These are phyloP conservation scores for Saxidomus purpurata DNA, from an alignment of 1,140 invertebrate genomes.

Conservation along the genomic window DNA sequence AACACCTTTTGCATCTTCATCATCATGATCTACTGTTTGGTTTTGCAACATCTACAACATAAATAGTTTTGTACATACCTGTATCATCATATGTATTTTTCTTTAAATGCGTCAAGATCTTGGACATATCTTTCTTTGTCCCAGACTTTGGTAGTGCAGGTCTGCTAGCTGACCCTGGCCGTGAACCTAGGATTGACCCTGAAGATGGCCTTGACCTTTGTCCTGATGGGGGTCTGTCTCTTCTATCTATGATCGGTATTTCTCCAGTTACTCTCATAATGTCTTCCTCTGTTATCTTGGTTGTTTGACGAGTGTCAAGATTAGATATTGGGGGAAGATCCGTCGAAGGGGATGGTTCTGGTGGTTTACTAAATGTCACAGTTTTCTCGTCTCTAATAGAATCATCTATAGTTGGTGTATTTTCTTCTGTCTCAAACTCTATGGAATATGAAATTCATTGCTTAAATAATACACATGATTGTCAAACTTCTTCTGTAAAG, in stretches of 20 bases:
- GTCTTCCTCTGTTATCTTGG: conserved; percentile 65
- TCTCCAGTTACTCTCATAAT: conserved; percentile 69
- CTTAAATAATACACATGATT: neutral
- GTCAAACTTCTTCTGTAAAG: too few relatives aligned
- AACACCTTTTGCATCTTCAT: too few relatives aligned
- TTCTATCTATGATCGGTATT: conserved; percentile 77
- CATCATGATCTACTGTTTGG: too few relatives aligned
- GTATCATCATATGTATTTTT: conserved; percentile 83
- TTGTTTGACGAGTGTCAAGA: conserved; percentile 1
- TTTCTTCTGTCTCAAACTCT: neutral
- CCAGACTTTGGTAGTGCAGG: conserved; percentile 21
- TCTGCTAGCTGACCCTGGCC: conserved; percentile 36
- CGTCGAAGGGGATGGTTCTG: neutral
- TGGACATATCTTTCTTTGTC: conserved; percentile 69
- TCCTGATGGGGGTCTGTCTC: conserved; percentile 50
- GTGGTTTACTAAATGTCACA: conserved; percentile 52
- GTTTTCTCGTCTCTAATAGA: conserved; percentile 43
- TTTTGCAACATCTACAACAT: too few relatives aligned
- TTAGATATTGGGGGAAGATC: neutral
- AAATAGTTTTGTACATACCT: conserved; percentile 68
- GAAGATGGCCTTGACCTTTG: conserved; percentile 33
- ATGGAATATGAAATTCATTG: neutral
- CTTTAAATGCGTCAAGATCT: conserved; percentile 77
- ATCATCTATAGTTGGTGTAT: conserved; percentile 3
- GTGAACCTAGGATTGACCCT: conserved; percentile 20